Base-by-base conservation (phyloP, 2,888 invertebrate genomes). In the Neria commutata region DNA sequence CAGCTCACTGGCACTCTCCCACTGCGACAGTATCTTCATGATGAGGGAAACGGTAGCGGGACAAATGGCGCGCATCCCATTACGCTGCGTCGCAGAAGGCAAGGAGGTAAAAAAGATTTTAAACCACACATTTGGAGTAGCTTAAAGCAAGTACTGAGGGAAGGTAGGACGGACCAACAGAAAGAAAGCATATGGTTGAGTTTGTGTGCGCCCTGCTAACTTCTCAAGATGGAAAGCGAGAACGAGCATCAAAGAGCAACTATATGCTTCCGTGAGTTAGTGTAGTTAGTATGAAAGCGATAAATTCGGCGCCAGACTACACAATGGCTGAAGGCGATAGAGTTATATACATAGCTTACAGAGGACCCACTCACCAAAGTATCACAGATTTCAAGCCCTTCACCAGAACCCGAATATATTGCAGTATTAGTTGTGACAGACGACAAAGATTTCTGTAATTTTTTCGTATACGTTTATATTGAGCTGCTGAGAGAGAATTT, bases 41-140 rank as follows among this genome's bases (percentile, higher is more conserved):
- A 87, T 75, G 56, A 87, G 81, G 61, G 86, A 85, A 52, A 86
- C 83, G 11, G 87, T 87, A 19, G 87, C 86, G 16, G 87, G 87
- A 66, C 86, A 86, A 62, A 87, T 85, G 47, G 86, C 86, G 64
- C 84, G 82, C 75, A 86, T 80, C 42, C 86, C 86, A 83, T 87
- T 87, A 54, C 83, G 82, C 83, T 87, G 82, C 25, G 42, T n/a
- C n/a, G n/a, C n/a, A n/a, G n/a, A n/a, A n/a, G n/a, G n/a, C n/a
- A n/a, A n/a, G n/a, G n/a, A n/a, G n/a, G n/a, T n/a, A n/a, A n/a
- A n/a, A n/a, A n/a, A n/a, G n/a, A n/a, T n/a, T n/a, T n/a, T n/a
- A n/a, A n/a, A n/a, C n/a, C n/a, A n/a, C n/a, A n/a, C n/a, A n/a
- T n/a, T n/a, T n/a, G n/a, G n/a, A n/a, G n/a, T n/a, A n/a, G n/a